phyloP scores from a whole-genome alignment of 2,113 vertebrate species.

The Cyprinodon variegatus region DNA sequence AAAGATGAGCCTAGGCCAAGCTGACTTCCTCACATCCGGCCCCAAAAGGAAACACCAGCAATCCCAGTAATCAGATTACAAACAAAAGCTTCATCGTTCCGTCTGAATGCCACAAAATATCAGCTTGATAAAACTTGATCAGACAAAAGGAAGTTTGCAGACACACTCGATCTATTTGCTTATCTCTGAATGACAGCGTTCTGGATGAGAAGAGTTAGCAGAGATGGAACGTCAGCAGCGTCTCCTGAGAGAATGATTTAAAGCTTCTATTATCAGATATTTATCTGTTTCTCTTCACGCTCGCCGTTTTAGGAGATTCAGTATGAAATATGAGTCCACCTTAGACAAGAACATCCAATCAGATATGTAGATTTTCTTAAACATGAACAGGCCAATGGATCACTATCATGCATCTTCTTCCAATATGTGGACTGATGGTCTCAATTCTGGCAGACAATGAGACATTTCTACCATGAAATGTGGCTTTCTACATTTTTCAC shows the following conservation, averaged over 20 bases:
- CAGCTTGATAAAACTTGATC: slow-evolving; percentile 3
- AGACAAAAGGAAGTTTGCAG: slow-evolving; percentile 10
- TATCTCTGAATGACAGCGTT: slow-evolving; percentile 1
- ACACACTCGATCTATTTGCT: background rate
- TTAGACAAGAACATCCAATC: no score
- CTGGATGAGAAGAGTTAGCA: background rate
- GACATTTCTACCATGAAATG: no score
- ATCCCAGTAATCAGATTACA: slow-evolving; percentile 3
- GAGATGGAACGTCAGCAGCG: background rate
- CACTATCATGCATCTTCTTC: no score
- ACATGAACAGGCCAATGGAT: no score
- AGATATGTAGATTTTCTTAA: no score
- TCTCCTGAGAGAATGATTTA: background rate
- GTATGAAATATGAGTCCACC: no score
- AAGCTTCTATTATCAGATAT: background rate
- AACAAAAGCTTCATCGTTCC: slow-evolving; percentile 17
- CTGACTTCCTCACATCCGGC: slow-evolving; percentile 16
- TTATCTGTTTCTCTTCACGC: background rate
- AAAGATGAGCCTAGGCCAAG: no score
- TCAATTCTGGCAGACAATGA: no score
- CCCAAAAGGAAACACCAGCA: background rate
- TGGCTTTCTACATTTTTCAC: no score
- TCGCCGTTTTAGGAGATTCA: background rate
- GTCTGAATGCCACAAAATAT: slow-evolving; percentile 17
- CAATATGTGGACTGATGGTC: no score